These are phyloP conservation scores for Pangasius krempfi DNA, from an alignment of 2,797 vertebrate genomes.

Conservation along the genomic window DNA sequence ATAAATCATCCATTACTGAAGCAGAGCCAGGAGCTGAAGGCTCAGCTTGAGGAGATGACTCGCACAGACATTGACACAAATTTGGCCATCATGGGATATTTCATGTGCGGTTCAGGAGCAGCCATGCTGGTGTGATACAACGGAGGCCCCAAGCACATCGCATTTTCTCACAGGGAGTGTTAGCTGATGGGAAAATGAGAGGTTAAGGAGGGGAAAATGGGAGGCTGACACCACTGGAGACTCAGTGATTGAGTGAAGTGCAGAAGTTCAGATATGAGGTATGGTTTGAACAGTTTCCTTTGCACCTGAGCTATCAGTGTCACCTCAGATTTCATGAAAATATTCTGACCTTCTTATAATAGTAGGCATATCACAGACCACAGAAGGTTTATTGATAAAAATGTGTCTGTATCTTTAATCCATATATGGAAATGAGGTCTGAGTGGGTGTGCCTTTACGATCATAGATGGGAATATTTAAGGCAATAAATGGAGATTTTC, in stretches of 20 bases:
- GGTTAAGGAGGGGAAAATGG: constrained; percentile 33
- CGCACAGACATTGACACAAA: constrained; percentile 33
- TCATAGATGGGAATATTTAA: not conserved
- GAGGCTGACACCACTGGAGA: constrained; percentile 5
- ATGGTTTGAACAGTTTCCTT: not conserved
- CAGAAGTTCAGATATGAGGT: not conserved
- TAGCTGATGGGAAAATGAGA: constrained; percentile 41
- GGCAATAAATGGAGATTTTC: not conserved
- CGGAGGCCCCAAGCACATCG: not conserved
- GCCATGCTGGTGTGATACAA: constrained; percentile 8
- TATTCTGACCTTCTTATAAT: not conserved
- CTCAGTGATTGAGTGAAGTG: constrained; percentile 11
- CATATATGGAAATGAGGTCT: not conserved
- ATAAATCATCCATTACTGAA: constrained; percentile 65
- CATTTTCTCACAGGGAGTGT: constrained; percentile 33
- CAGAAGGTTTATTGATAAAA: no score
- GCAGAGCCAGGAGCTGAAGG: constrained; percentile 47
- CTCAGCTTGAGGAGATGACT: constrained; percentile 21
- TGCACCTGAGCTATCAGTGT: not conserved
- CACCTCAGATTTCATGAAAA: constrained; percentile 1
- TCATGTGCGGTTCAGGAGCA: not conserved
- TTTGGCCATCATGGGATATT: constrained; percentile 27
- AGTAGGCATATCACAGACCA: not conserved
- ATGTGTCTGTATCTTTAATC: not conserved
- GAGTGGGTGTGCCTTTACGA: not conserved